Evolutionary conservation across 2,888 invertebrate species (phyloP).

Genomic region (Tetanocera ferruginea): DNA sequence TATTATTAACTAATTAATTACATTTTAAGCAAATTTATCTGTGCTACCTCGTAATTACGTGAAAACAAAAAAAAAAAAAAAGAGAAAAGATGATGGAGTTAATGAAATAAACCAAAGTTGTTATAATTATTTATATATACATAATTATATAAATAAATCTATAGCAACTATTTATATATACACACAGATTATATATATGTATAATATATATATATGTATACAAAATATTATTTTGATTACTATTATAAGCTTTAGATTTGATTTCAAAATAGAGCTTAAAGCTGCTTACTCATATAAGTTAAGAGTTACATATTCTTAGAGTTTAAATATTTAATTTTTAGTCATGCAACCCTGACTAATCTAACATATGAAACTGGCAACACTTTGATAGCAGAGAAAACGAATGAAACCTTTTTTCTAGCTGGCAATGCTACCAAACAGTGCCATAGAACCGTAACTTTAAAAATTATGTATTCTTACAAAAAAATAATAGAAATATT

Average conservation of each 20-base stretch:
- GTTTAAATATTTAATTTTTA: too few relatives aligned
- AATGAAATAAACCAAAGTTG: conserved; percentile 7
- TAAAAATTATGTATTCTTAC: conserved; percentile 45
- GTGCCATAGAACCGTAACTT: conserved; percentile 65
- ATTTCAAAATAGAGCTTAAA: not conserved
- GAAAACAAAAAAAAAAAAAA: conserved; percentile 9
- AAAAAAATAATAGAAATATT: conserved; percentile 29
- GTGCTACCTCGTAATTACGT: conserved; percentile 39
- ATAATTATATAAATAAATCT: not conserved
- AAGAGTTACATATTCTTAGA: too few relatives aligned
- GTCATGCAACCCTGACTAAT: too few relatives aligned
- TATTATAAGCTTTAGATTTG: too few relatives aligned
- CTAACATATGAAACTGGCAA: conserved; percentile 13
- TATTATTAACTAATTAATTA: conserved; percentile 37
- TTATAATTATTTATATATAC: too few relatives aligned
- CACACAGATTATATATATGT: too few relatives aligned
- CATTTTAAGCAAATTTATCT: conserved; percentile 36
- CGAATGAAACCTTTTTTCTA: conserved; percentile 4
- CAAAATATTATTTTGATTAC: too few relatives aligned
- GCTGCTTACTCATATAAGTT: too few relatives aligned
- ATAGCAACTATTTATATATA: not conserved
- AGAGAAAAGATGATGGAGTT: not conserved
- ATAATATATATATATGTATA: too few relatives aligned
- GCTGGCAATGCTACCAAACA: conserved; percentile 32
- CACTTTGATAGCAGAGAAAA: not conserved